Conservation (phyloP, 1,140 invertebrate genomes). For the Mamestra configurata region DNA sequence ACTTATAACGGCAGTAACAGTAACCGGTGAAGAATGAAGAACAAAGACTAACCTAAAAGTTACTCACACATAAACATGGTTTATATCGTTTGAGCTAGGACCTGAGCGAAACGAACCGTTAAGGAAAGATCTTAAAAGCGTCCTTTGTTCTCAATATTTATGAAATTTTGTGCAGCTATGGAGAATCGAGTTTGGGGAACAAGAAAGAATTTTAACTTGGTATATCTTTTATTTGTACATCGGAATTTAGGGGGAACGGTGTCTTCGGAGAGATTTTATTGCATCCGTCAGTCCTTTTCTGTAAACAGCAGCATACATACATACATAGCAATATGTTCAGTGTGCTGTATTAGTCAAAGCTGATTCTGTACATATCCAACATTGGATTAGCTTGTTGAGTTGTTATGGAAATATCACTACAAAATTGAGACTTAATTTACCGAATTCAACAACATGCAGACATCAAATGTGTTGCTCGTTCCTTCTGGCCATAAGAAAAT, state of each 20-base stretch:
- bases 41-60: conserved; percentile 17
- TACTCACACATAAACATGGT: conserved; percentile 34
- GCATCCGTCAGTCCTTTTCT: conserved; percentile 5
- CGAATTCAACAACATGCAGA: no score
- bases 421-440: no score
- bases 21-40: not conserved
- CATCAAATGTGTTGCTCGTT: no score
- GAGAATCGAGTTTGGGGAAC: conserved; percentile 29
- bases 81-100: conserved; percentile 19
- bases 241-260: not conserved
- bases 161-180: conserved; percentile 37
- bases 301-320: not conserved
- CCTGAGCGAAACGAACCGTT: conserved; percentile 41
- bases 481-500: no score
- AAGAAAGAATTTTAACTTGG: conserved; percentile 32
- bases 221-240: conserved; percentile 41
- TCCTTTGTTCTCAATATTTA: conserved; percentile 49
- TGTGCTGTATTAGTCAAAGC: no score
- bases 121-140: conserved; percentile 44
- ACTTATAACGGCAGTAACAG: conserved; percentile 11
- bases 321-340: not conserved
- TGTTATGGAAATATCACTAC: no score
- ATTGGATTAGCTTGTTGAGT: no score
- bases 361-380: no score
- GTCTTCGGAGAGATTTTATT: conserved; percentile 21